Base-by-base conservation (phyloP, 1,140 invertebrate species). In the Bemisia tabaci region DNA sequence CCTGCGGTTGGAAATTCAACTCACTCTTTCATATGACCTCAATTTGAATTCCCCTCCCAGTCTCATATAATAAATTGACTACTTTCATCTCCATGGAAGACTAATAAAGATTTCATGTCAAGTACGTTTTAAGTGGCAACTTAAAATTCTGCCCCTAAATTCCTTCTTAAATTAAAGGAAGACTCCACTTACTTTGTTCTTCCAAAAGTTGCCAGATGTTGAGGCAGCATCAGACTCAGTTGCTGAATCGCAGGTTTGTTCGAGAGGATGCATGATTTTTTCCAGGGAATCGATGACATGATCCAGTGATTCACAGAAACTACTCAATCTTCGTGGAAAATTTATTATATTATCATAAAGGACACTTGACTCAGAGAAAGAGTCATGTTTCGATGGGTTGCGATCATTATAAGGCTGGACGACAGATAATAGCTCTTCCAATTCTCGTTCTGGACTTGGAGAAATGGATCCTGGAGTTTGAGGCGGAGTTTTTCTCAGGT, bases 271-370 rank as follows among this genome's bases (percentile, higher is more conserved):
- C 59, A 68, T 68, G 17, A 70, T 68, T 33, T 64, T 68, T 59
- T 70, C 67, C 25, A 70, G 39, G 2, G 69, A 68, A 48, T 65
- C 62, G 21, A 70, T 68, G 17, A 68, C 60, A 64, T 68, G 66
- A 64, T 68, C 69, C 22, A 70, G 9, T n/a, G 65, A 64, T 26
- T 70, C 5, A 48, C 33, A 48, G 17, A 59, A 62, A 68, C 65
- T 22, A 65, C 62, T 65, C 33, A 48, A 48, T 48, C 17, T 48
- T 48, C 33, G 5, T 48, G 33, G 33, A 48, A 48, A 48, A 17
- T 48, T 48, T 9, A 48, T 48, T 5, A 48, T 48, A 48, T 48
- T 48, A 48, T 48, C 33, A 48, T 9, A 48, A 9, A 48, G 17
- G 33, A 17, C 33, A 48, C 33, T 48, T 48, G 33, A 48, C 33